A percentile compares a stretch with the other conserved stretches of the same genome.
phyloP scores from a whole-genome alignment of 2,113 vertebrate genomes.

The Saiga tatarica region DNA sequence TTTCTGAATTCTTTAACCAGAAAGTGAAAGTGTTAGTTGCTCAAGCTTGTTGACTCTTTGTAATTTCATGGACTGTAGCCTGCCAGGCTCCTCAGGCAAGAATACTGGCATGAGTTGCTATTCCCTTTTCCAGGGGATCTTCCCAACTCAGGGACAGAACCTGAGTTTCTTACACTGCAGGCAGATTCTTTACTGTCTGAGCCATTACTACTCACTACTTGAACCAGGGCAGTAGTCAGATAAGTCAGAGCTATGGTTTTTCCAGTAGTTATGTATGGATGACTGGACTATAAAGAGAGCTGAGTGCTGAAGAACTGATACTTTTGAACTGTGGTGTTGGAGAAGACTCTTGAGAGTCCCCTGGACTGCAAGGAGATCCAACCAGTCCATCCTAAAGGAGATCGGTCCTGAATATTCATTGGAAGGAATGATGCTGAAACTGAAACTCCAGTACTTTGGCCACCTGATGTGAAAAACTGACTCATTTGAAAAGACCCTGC shows the following conservation, averaged over 20 bases:
- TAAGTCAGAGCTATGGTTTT: background rate
- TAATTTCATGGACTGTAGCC: background rate
- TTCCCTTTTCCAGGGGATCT: background rate
- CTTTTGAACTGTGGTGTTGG: background rate
- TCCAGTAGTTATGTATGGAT: background rate
- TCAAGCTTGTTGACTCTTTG: background rate
- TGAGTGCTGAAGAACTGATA: background rate
- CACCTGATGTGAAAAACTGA: background rate
- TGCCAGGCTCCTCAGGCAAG: background rate
- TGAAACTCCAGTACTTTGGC: background rate
- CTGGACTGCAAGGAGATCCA: background rate
- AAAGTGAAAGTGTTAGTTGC: background rate
- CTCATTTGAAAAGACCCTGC: background rate
- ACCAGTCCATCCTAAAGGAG: background rate
- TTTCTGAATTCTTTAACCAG: background rate
- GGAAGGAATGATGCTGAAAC: background rate
- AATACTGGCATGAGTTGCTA: fast-evolving
- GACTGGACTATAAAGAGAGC: background rate
- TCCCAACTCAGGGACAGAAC: background rate
- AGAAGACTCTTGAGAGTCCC: background rate
- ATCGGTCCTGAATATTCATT: background rate
- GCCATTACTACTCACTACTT: background rate
- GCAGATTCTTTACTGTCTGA: background rate
- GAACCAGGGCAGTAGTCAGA: background rate
- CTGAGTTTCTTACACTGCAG: background rate